phyloP scores from a whole-genome alignment of 1,140 invertebrate genomes.

The Gonatopus flavifemur region DNA sequence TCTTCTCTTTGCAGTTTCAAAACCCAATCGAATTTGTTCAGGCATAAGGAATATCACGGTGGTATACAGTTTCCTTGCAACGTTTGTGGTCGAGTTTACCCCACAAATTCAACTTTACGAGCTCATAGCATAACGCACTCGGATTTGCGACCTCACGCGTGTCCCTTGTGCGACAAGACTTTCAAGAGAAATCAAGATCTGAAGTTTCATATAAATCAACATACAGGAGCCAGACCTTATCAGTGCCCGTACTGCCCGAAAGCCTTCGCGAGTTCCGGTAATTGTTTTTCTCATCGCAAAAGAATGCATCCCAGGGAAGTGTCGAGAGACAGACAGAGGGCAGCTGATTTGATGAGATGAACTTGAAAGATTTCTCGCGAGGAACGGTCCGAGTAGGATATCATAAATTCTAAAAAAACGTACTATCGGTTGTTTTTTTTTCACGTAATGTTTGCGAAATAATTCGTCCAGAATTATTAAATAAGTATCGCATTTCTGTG shows the following conservation, averaged over 20 bases:
- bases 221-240: slow-evolving; percentile 79
- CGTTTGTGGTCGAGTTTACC: slow-evolving; percentile 70
- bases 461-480: too few species aligned
- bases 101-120: slow-evolving; percentile 68
- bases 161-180: slow-evolving; percentile 71
- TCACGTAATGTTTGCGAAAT: too few species aligned
- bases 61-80: slow-evolving; percentile 67
- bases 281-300: slow-evolving; percentile 74
- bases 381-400: too few species aligned
- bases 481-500: too few species aligned
- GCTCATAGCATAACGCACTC: slow-evolving; percentile 75
- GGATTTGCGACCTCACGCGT: slow-evolving; percentile 69
- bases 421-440: too few species aligned
- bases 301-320: slow-evolving; percentile 69
- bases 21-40: slow-evolving; percentile 66
- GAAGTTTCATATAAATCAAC: slow-evolving; percentile 78
- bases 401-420: too few species aligned
- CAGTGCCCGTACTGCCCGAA: slow-evolving; percentile 80
- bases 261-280: slow-evolving; percentile 77
- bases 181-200: slow-evolving; percentile 77
- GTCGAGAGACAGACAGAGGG: slow-evolving; percentile 56
- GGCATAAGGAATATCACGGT: slow-evolving; percentile 69
- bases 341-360: slow-evolving; percentile 59
- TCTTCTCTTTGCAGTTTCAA: slow-evolving; percentile 64
- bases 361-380: too few species aligned